Evolutionary conservation across 1,140 invertebrate genomes (phyloP), one percentile per base, ranked within the genome.

Genomic region (Pseudomyrmex cubaensis): DNA sequence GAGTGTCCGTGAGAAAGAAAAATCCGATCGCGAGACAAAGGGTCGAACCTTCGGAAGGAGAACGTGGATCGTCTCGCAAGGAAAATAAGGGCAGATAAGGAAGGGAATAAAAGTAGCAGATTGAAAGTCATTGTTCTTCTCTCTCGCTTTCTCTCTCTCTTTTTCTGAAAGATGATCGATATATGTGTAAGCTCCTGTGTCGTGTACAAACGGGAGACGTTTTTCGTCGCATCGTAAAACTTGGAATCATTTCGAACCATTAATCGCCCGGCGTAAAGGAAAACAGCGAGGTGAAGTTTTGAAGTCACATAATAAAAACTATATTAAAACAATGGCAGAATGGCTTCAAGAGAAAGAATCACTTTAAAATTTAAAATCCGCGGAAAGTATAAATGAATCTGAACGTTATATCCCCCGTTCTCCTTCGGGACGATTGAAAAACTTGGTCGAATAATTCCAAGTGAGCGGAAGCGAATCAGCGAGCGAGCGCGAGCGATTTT

Each of bases 321-420:
- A 35, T 35, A 35, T 35, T 35, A 35, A 35, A 35, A 25, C n/a
- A 69, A 9, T 35, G 1, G 13, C 20, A 22, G 10, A 15, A 25
- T 69, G 64, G n/a, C 10, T 46, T 78, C 17, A 70, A 56, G 52
- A 20, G 10, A 46, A 13, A n/a, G 17, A 25, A 25, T 0, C 20
- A 5, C 15, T 57, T 78, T 69, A 69, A 57, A 77, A 69, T 78
- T 78, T 69, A 22, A 77, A 78, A 78, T 78, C 69, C 35, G 69
- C 69, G 9, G 20, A 69, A 70, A 70, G 54, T 67, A 46, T 69
- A 57, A 35, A 78, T 78, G 17, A 20, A 35, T 35, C 52, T 35
- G 25, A 57, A 52, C 50, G 50, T 52, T 35, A 77, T 77, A 57
- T 57, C 52, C 17, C 13, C 12, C 20, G 13, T 22, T 13, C 46